Evolutionary conservation across 2,888 invertebrate species (phyloP), one percentile per base, ranked within the genome.

Genomic region (Ormia ochracea): DNA sequence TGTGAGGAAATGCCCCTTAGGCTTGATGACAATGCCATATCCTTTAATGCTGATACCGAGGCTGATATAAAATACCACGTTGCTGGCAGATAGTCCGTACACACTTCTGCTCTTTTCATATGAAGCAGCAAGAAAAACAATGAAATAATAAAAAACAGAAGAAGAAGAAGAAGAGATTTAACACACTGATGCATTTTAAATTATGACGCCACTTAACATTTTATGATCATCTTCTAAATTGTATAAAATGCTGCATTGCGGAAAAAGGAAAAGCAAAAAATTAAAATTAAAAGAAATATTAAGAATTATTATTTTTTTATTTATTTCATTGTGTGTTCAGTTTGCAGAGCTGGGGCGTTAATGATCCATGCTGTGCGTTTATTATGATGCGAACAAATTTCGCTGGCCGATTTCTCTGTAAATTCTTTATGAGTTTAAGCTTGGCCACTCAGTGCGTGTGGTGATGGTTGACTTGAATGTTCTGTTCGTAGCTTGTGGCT

Each of bases 171-270:
- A 77, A 58, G 72, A 81, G 75, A 75, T 81, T 80, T 77, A 74
- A 72, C 65, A 54, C 75, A 52, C 76, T 81, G 79, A 73, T 82
- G 81, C 82, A 81, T 82, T 88, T 87, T 86, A 88, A 87, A 88
- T 88, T 85, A 87, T 87, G 87, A 87, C 87, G 87, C 87, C 87
- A 88, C 87, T 87, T 88, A 87, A 84, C 85, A 85, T 86, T 88
- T 87, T 85, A 84, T 85, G 74, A 78, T 78, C 65, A 68, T 70
- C 69, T 77, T 56, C 69, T 77, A 77, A 77, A 70, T 77, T 56
- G 54, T 70, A 68, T 26, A 59, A 74, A 75, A 72, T 56, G 45
- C 54, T 19, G n/a, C n/a, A n/a, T n/a, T 45, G 14, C 17, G 33
- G 33, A 10, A 52, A 43, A 23, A 12, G 9, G 6, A 23, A 10